A percentile compares a stretch with the other conserved stretches of the same genome.
These are phyloP conservation scores for Corvus cornix DNA, from an alignment of 2,113 vertebrate genomes.

Conservation along the genomic window DNA sequence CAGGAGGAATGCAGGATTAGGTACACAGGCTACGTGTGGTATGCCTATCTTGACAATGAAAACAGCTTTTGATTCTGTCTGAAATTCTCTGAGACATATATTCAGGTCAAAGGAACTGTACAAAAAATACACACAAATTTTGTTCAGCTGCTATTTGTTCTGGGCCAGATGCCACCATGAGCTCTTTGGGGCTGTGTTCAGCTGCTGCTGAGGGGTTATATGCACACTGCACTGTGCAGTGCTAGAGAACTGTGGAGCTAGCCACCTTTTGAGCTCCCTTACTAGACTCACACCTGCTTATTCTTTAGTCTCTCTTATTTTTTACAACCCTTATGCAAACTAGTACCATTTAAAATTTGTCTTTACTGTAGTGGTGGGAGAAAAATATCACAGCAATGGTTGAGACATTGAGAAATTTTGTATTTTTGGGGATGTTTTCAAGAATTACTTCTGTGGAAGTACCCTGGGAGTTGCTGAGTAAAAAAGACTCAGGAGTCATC, in stretches of 20 bases:
- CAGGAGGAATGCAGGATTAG: conserved; percentile 58
- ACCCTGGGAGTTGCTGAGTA: not conserved
- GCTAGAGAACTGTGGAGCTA: not conserved
- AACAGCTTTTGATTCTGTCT: not conserved
- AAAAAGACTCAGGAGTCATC: not conserved
- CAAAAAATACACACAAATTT: not conserved
- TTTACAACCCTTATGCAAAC: not conserved
- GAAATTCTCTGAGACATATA: not conserved
- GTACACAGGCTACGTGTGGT: not conserved
- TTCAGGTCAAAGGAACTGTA: conserved; percentile 4
- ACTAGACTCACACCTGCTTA: not conserved
- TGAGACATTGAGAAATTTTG: not conserved
- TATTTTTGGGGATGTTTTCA: not conserved
- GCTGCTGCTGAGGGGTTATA: not conserved
- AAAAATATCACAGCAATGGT: not conserved
- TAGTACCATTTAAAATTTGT: not conserved
- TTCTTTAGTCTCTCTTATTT: not conserved
- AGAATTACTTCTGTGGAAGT: not conserved
- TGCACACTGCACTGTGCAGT: not conserved
- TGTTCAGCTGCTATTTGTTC: not conserved
- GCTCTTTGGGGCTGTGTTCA: not conserved
- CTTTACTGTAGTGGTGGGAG: not conserved
- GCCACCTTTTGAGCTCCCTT: not conserved
- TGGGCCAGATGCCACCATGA: not conserved
- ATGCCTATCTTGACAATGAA: not conserved